Evolutionary conservation across 2,113 vertebrate genomes (phyloP).

Genomic region (Syngnathus floridae): DNA sequence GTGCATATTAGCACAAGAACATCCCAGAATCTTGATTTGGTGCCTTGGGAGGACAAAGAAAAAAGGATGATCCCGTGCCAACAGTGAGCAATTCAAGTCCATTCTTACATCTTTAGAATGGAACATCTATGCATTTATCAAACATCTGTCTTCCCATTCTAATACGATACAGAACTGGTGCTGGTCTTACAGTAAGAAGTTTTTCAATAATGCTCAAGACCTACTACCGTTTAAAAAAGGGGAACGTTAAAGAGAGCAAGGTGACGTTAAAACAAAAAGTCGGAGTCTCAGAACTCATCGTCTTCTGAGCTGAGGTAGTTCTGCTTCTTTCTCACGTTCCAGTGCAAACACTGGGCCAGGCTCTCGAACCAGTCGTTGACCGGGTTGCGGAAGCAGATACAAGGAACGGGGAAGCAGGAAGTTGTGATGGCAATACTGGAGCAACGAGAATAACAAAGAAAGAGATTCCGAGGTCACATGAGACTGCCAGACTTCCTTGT

Average conservation of each 20-base stretch:
- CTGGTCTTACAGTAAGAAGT: neutral
- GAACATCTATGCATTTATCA: neutral
- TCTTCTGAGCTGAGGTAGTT: conserved; percentile 68
- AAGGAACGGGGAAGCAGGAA: conserved; percentile 77
- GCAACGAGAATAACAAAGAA: neutral
- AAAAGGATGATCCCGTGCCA: conserved; percentile 1
- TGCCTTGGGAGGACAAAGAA: neutral
- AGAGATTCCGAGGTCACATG: conserved; percentile 7
- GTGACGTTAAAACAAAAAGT: neutral
- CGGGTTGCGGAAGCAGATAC: conserved; percentile 76
- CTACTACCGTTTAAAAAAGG: neutral
- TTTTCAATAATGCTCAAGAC: conserved; percentile 21
- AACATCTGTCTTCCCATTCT: neutral
- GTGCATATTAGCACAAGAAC: conserved; percentile 10
- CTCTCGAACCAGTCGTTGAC: conserved; percentile 81
- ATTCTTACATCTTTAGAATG: conserved; percentile 9
- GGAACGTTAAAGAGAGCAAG: conserved; percentile 2
- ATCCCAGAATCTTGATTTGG: conserved; percentile 1
- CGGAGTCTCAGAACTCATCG: conserved; percentile 57
- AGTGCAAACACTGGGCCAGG: conserved; percentile 76
- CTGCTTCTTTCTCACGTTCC: conserved; percentile 81
- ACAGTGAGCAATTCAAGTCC: conserved; percentile 22
- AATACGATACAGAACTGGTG: neutral
- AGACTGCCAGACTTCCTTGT: conserved; percentile 8
- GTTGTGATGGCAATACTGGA: conserved; percentile 76